phyloP scores from a whole-genome alignment of 2,888 invertebrate species.

The Parnassius orleans region DNA sequence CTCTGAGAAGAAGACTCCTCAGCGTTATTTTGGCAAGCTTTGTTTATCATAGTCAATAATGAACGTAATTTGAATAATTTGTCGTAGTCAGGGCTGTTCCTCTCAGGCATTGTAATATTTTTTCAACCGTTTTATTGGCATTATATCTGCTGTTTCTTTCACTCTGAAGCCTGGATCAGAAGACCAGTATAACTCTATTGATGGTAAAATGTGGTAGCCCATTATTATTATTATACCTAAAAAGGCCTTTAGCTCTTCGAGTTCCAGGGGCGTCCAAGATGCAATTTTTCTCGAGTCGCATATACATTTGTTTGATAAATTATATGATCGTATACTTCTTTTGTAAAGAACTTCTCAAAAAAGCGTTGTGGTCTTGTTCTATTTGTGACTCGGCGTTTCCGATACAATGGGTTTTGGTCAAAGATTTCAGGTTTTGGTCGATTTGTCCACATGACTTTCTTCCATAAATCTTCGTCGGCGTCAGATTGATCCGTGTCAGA shows the following conservation, averaged over 20 bases:
- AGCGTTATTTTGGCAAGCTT: conserved; percentile 30
- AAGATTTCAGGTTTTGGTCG: no score
- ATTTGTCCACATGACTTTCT: no score
- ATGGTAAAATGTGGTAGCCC: conserved; percentile 30
- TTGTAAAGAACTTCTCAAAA: no score
- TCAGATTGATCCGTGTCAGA: no score
- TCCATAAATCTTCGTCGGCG: no score
- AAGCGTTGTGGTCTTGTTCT: no score
- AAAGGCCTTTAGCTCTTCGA: conserved; percentile 26
- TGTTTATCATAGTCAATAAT: conserved; percentile 23
- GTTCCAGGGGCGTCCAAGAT: no score
- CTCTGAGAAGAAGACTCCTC: conserved; percentile 29
- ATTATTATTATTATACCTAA: conserved; percentile 29
- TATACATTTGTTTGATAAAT: no score
- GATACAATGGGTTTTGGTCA: no score
- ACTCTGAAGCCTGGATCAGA: conserved; percentile 31
- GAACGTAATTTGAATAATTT: conserved; percentile 33
- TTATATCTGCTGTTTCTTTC: conserved; percentile 26
- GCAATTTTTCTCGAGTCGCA: no score
- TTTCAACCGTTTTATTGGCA: conserved; percentile 31
- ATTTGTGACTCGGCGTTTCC: no score
- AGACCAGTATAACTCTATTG: conserved; percentile 33
- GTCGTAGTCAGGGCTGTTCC: conserved; percentile 23
- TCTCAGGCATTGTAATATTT: conserved; percentile 30
- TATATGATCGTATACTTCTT: no score